Percentiles rank a stretch among this genome's conserved stretches.
These are phyloP conservation scores for Merluccius polli DNA, from an alignment of 2,797 vertebrate species.

Conservation along the genomic window DNA sequence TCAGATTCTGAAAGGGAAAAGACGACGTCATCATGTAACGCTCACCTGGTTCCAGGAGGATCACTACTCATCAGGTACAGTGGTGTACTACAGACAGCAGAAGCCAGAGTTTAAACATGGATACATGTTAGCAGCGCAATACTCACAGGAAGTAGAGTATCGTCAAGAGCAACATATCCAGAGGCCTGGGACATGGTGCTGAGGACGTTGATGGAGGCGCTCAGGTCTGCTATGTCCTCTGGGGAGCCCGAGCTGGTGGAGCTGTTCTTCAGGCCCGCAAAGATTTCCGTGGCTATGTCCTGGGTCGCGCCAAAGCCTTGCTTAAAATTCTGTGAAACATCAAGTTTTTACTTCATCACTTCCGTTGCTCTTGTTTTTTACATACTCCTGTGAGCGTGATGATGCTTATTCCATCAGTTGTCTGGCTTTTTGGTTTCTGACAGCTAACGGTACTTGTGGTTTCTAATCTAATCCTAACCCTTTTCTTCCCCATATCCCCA, in stretches of 20 bases:
- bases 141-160: constrained; percentile 56
- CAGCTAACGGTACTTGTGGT: no score
- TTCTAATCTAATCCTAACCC: no score
- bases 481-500: no score
- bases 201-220: constrained; percentile 52
- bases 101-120: not conserved
- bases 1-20: constrained; percentile 54
- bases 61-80: no score
- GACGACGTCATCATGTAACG: not conserved
- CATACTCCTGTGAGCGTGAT: no score
- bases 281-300: constrained; percentile 49
- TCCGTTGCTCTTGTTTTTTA: not conserved
- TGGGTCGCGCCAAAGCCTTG: constrained; percentile 61
- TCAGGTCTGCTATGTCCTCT: constrained; percentile 44
- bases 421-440: no score
- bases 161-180: rapidly evolving
- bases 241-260: not conserved
- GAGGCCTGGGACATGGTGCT: constrained; percentile 47
- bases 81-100: not conserved
- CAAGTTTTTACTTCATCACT: not conserved
- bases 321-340: constrained; percentile 53
- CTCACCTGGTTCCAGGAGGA: not conserved
- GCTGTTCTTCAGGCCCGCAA: constrained; percentile 56
- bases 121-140: not conserved
- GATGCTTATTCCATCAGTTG: no score